Percentiles rank a stretch among this genome's conserved stretches.
Conservation (phyloP, 2,113 vertebrate genomes). For the Elanus axillaris region DNA sequence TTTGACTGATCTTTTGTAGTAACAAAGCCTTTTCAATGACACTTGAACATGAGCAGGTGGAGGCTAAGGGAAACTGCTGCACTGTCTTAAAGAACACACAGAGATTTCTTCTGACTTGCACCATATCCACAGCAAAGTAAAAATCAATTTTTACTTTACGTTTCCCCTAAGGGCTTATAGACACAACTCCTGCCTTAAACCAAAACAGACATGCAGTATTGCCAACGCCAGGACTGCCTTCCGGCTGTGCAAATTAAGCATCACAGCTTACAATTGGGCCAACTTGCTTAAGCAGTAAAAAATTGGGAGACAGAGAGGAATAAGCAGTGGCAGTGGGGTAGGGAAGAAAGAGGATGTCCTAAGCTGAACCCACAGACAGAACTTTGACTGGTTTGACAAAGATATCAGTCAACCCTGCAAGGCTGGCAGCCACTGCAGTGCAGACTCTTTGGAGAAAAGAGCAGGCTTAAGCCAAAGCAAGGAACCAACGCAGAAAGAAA, state of each 20-base stretch:
- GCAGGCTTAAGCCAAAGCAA: background rate
- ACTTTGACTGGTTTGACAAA: background rate
- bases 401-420: background rate
- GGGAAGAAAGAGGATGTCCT: background rate
- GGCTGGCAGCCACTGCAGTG: background rate
- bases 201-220: background rate
- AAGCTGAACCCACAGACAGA: background rate
- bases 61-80: background rate
- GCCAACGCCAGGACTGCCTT: background rate
- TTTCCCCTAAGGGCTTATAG: background rate
- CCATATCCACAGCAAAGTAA: constrained; percentile 14
- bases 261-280: background rate
- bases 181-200: background rate
- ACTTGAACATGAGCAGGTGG: background rate
- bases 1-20: background rate
- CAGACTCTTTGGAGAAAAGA: background rate
- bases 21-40: constrained; percentile 26
- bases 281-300: background rate
- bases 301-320: background rate
- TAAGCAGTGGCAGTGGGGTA: background rate
- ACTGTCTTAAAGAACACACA: constrained; percentile 2
- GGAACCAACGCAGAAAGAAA: background rate
- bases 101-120: background rate
- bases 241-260: constrained; percentile 13
- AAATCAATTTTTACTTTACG: constrained; percentile 15